These are phyloP conservation scores for Hucho hucho DNA, from an alignment of 2,113 vertebrate species.

Conservation along the genomic window DNA sequence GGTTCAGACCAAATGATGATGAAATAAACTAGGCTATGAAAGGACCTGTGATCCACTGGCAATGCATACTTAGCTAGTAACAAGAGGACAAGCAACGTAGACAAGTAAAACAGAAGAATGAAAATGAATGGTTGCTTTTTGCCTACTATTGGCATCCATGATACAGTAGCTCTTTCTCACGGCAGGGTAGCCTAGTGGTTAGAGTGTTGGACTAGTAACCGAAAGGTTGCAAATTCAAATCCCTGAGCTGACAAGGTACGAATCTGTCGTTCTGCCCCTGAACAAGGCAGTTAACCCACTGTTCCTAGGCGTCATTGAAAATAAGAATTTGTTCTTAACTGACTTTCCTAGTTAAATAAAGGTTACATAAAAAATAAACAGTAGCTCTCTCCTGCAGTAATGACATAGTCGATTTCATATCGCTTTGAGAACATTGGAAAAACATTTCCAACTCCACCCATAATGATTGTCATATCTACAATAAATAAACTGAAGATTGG, in stretches of 20 bases:
- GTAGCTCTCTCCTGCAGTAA: not conserved
- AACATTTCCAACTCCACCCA: slow-evolving; percentile 19
- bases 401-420: not conserved
- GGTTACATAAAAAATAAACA: no score
- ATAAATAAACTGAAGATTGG: slow-evolving; percentile 66
- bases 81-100: not conserved
- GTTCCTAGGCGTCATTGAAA: no score
- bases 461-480: slow-evolving; percentile 55
- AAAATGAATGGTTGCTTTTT: not conserved
- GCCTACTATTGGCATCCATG: not conserved
- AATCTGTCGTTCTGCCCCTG: no score
- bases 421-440: not conserved
- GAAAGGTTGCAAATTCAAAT: no score
- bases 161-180: not conserved
- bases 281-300: no score
- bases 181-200: no score
- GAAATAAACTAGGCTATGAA: not conserved
- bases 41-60: not conserved
- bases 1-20: not conserved
- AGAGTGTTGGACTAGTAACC: no score
- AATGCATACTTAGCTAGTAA: not conserved
- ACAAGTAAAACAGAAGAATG: not conserved
- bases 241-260: no score
- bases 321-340: no score
- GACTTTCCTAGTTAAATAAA: no score